A percentile compares a stretch with the other conserved stretches of the same genome.
These are phyloP conservation scores for Drosophila acutilabella DNA, from an alignment of 2,888 invertebrate genomes.

Conservation along the genomic window DNA sequence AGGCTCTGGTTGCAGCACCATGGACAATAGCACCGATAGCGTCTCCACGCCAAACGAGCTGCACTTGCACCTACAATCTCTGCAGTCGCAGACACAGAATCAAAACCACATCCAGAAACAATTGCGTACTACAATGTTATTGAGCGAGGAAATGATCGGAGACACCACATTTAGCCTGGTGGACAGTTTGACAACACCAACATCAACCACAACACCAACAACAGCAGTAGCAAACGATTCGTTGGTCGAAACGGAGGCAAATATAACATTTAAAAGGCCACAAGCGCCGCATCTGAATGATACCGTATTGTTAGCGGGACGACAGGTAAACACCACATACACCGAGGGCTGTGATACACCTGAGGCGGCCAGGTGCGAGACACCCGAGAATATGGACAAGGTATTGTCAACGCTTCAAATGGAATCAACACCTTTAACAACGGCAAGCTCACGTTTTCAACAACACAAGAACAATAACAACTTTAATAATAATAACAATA, in stretches of 20 bases:
- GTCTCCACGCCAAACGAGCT: slow-evolving; percentile 54
- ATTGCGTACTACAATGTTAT: slow-evolving; percentile 56
- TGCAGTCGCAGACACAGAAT: not conserved
- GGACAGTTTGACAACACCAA: slow-evolving; percentile 66
- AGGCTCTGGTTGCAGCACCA: slow-evolving; percentile 83
- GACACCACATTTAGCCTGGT: slow-evolving; percentile 83
- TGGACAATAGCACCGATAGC: slow-evolving; percentile 84
- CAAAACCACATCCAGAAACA: not conserved
- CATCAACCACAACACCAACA: slow-evolving; percentile 39
- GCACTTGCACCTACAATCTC: slow-evolving; percentile 5
- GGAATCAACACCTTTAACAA: slow-evolving; percentile 82
- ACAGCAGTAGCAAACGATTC: slow-evolving; percentile 44
- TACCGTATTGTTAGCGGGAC: slow-evolving; percentile 62
- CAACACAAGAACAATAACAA: slow-evolving; percentile 41
- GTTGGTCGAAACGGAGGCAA: slow-evolving; percentile 24
- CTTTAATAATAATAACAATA: slow-evolving; percentile 34
- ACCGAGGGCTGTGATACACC: slow-evolving; percentile 61
- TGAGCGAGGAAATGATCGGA: slow-evolving; percentile 82
- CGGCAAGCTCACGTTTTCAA: slow-evolving; percentile 31
- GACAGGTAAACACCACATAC: slow-evolving; percentile 60
- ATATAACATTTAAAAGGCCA: slow-evolving; percentile 69
- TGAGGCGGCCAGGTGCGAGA: slow-evolving; percentile 72
- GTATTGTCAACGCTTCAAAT: slow-evolving; percentile 58
- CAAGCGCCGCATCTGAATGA: slow-evolving; percentile 61
- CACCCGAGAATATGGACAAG: slow-evolving; percentile 77